Evolutionary conservation across 2,113 vertebrate species (phyloP).

Genomic region (Stictonetta naevosa): DNA sequence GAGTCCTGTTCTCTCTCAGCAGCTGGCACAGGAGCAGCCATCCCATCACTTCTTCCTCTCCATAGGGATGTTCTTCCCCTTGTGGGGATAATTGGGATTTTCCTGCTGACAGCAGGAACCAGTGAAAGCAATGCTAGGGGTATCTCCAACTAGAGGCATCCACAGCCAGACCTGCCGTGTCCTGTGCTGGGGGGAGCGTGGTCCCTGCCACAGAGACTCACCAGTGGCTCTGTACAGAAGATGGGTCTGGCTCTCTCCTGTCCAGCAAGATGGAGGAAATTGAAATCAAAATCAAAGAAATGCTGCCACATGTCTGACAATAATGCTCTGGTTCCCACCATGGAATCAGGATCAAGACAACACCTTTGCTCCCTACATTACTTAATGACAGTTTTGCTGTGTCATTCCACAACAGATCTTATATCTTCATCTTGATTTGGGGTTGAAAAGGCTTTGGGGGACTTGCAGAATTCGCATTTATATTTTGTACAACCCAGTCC

Average conservation of each 20-base stretch:
- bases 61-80: not conserved
- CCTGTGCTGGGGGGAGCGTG: not conserved
- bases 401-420: not conserved
- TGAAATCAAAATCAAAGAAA: not conserved
- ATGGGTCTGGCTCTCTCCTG: not conserved
- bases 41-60: not conserved
- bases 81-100: rapidly evolving
- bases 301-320: rapidly evolving
- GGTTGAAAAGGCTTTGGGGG: not conserved
- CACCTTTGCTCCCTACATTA: not conserved
- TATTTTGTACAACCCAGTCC: not conserved
- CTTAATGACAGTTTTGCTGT: not conserved
- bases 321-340: not conserved
- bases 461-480: not conserved
- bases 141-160: rapidly evolving
- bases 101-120: not conserved
- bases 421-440: not conserved
- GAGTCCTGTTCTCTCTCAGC: not conserved
- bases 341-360: not conserved
- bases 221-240: too few relatives aligned
- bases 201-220: not conserved
- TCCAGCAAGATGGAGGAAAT: not conserved
- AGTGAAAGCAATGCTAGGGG: rapidly evolving
- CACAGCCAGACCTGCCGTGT: rapidly evolving
- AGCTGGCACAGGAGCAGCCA: not conserved